Base-by-base conservation (phyloP, 2,888 invertebrate genomes). In the Vesta saturnalis region DNA sequence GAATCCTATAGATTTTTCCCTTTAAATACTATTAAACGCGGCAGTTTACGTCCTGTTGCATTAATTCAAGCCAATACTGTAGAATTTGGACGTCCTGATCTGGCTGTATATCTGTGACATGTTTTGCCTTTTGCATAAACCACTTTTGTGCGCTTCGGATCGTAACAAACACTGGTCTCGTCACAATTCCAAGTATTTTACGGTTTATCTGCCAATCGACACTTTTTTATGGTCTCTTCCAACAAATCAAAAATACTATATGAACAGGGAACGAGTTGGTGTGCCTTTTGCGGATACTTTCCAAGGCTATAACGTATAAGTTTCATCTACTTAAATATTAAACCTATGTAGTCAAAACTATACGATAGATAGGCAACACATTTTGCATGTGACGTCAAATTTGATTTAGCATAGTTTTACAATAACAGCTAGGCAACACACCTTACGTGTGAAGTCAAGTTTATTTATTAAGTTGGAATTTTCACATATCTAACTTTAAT, bases 261-360 rank as follows among this genome's bases (percentile, higher is more conserved):
- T n/a, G 47, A 35, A 77, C 70, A 6, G 73, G 59, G 55, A 75
- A 78, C 10, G 77, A 76, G 67, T 78, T 77, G 35, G 69, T 52
- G 3, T 64, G 65, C 65, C 75, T 75, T 63, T 75, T 77, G 21
- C 79, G 61, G 3, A 76, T 70, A 71, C 76, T 72, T 74, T 82
- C 80, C 4, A 81, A 76, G 21, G 73, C 70, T 77, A 82, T 78
- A 4, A 80, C n/a, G n/a, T n/a, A n/a, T n/a, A n/a, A n/a, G n/a
- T n/a, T n/a, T n/a, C n/a, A n/a, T n/a, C n/a, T n/a, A n/a, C n/a
- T n/a, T n/a, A n/a, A n/a, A n/a, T n/a, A n/a, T n/a, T n/a, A n/a
- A n/a, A n/a, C n/a, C n/a, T n/a, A n/a, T n/a, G n/a, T n/a, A n/a
- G n/a, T n/a, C n/a, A n/a, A n/a, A n/a, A n/a, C n/a, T n/a, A n/a